These are phyloP conservation scores for Drosophila burlai DNA, from an alignment of 1,140 invertebrate genomes.

Conservation along the genomic window DNA sequence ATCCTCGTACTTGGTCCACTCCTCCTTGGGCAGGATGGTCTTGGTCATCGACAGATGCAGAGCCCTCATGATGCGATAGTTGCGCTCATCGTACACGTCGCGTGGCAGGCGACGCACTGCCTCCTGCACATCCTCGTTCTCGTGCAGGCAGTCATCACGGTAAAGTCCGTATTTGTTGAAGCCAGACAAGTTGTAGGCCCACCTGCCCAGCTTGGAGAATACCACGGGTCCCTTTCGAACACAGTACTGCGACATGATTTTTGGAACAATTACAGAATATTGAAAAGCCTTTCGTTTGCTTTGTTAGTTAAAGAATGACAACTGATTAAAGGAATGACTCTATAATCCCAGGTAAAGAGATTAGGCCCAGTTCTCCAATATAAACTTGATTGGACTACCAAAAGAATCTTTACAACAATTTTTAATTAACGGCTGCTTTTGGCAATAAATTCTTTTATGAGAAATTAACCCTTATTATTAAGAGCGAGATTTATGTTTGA, in stretches of 20 bases:
- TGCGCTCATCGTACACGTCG: conserved; percentile 91
- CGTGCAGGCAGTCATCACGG: conserved; percentile 91
- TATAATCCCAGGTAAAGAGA: background rate
- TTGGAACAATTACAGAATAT: conserved; percentile 22
- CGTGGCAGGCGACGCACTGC: conserved; percentile 91
- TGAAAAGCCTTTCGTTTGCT: conserved; percentile 10
- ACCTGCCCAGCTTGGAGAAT: conserved; percentile 86
- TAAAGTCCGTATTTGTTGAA: conserved; percentile 92
- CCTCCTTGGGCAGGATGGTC: conserved; percentile 91
- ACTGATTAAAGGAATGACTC: conserved; percentile 31
- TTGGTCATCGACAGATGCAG: conserved; percentile 91
- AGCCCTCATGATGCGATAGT: conserved; percentile 92
- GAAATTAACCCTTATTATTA: too few relatives aligned
- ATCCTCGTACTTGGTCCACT: conserved; percentile 95
- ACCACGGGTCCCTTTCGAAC: conserved; percentile 73
- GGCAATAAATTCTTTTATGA: background rate
- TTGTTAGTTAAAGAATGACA: conserved; percentile 30
- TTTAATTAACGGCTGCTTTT: background rate
- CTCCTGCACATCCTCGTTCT: conserved; percentile 91
- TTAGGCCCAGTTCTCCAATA: background rate
- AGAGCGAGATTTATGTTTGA: too few relatives aligned
- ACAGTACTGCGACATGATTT: conserved; percentile 77
- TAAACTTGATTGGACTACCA: background rate
- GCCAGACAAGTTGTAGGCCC: conserved; percentile 89
- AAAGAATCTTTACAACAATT: background rate